phyloP scores from a whole-genome alignment of 2,113 vertebrate genomes.

The Nyctereutes procyonoides region DNA sequence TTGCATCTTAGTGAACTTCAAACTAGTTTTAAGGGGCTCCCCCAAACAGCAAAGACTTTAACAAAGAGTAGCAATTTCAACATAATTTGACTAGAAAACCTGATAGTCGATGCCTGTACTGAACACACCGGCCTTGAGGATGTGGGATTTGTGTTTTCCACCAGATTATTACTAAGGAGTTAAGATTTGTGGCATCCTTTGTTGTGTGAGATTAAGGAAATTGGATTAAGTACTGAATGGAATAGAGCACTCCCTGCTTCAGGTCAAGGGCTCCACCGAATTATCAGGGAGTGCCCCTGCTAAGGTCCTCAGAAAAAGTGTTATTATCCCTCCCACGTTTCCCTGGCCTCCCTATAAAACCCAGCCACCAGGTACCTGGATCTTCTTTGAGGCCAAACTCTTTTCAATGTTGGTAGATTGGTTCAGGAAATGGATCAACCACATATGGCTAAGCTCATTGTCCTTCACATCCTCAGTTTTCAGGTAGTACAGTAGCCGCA shows the following conservation, averaged over 20 bases:
- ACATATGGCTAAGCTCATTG: slow-evolving; percentile 74
- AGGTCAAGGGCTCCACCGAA: not conserved
- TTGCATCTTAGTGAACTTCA: not conserved
- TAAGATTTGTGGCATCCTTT: not conserved
- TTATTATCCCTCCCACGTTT: not conserved
- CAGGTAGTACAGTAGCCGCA: slow-evolving; percentile 88
- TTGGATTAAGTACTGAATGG: not conserved
- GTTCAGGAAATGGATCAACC: slow-evolving; percentile 85
- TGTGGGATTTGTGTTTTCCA: not conserved
- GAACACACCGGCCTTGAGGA: not conserved
- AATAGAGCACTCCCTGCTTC: not conserved
- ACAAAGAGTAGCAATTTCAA: not conserved
- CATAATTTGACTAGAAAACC: not conserved
- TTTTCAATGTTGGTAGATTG: slow-evolving; percentile 57
- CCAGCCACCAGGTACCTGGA: slow-evolving; percentile 83
- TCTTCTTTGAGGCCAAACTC: rapidly evolving
- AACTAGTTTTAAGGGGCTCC: not conserved
- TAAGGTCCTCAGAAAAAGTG: too few species aligned
- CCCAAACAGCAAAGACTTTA: not conserved
- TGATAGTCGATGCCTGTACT: not conserved
- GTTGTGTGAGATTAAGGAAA: not conserved
- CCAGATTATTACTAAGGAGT: not conserved
- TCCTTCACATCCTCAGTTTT: slow-evolving; percentile 64
- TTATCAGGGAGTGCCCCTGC: not conserved
- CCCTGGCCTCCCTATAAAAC: not conserved